Conservation (phyloP, 1,140 invertebrate genomes). For the Procambarus virginalis region DNA sequence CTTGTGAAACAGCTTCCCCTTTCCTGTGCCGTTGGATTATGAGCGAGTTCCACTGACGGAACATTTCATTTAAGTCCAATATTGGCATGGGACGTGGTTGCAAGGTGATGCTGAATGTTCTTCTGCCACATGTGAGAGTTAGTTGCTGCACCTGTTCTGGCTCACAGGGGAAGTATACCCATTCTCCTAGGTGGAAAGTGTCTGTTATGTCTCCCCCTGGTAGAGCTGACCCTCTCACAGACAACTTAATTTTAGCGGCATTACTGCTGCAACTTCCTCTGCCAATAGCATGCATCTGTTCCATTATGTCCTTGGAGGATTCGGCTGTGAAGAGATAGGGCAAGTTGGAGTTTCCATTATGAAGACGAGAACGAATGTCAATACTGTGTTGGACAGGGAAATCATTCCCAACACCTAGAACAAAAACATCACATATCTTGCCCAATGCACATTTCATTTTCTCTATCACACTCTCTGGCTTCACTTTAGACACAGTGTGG, state of each 20-base stretch:
- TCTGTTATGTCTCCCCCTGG: constrained; percentile 14
- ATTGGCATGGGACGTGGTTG: not conserved
- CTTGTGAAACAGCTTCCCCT: constrained; percentile 3
- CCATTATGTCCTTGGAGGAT: not conserved
- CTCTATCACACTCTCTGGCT: constrained; percentile 9
- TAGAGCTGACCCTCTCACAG: constrained; percentile 11
- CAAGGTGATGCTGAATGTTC: not conserved
- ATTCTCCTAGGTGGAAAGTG: constrained; percentile 36
- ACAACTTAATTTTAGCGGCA: constrained; percentile 16
- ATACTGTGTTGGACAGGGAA: constrained; percentile 63
- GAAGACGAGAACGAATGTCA: constrained; percentile 51
- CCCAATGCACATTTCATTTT: not conserved
- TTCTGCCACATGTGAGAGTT: not conserved
- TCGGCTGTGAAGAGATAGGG: constrained; percentile 56
- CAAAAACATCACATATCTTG: constrained; percentile 48
- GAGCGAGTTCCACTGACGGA: constrained; percentile 58
- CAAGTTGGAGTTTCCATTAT: constrained; percentile 60
- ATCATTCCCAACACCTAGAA: constrained; percentile 43
- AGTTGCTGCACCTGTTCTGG: not conserved
- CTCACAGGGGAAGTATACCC: constrained; percentile 22
- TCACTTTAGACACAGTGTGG: constrained; percentile 13
- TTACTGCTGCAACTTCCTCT: not conserved
- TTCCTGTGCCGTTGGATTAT: constrained; percentile 35
- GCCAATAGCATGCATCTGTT: constrained; percentile 38
- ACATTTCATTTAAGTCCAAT: constrained; percentile 2